Percentiles rank a stretch among this genome's conserved stretches.
These are phyloP conservation scores for Phyto melanocephala DNA, from an alignment of 2,888 invertebrate genomes.

Conservation along the genomic window DNA sequence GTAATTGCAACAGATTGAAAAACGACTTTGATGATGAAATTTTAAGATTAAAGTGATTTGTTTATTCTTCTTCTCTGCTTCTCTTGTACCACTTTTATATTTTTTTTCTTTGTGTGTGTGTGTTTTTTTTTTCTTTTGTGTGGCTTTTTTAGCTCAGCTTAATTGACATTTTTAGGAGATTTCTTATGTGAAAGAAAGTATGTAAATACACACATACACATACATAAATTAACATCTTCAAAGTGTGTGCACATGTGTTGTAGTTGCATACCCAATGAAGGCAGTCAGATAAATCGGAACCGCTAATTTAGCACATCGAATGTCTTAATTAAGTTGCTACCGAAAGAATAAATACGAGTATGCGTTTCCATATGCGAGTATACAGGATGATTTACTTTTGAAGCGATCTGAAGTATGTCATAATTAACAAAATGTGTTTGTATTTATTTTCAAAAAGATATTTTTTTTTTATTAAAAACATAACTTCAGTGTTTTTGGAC, in stretches of 20 bases:
- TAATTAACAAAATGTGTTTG: conserved; percentile 42
- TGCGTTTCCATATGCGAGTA: no score
- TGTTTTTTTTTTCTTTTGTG: no score
- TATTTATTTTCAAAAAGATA: no score
- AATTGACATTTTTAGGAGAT: not conserved
- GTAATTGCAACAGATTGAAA: conserved; percentile 59
- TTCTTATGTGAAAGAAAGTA: not conserved
- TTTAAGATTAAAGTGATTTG: conserved; percentile 50
- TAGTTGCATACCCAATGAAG: not conserved
- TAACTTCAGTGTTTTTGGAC: no score
- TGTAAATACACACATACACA: not conserved
- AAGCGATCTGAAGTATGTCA: not conserved
- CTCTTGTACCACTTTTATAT: not conserved
- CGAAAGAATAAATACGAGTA: not conserved
- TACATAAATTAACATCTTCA: not conserved
- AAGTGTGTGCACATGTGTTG: conserved; percentile 11
- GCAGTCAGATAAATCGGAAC: conserved; percentile 21
- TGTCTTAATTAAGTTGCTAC: conserved; percentile 56
- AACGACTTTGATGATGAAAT: conserved; percentile 56
- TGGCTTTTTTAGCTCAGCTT: not conserved
- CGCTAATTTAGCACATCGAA: conserved; percentile 52
- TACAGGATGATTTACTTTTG: not conserved
- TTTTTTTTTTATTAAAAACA: no score
- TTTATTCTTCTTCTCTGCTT: not conserved
- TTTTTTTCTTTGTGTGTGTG: no score